phyloP scores from a whole-genome alignment of 2,888 invertebrate genomes.

The Ligdia adustata region DNA sequence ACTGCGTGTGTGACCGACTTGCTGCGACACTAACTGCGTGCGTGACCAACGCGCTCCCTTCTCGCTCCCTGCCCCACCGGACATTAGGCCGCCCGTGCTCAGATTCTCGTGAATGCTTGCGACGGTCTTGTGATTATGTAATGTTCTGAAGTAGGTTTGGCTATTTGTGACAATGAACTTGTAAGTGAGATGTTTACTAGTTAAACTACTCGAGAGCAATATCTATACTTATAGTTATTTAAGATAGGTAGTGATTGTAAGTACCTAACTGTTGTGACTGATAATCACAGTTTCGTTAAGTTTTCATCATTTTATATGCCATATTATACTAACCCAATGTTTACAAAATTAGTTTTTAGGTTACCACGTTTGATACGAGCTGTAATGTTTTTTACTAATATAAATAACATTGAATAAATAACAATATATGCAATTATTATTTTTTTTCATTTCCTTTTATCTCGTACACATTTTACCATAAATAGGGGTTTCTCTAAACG shows the following conservation, averaged over 20 bases:
- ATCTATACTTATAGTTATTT: not conserved
- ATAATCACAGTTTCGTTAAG: slow-evolving; percentile 19
- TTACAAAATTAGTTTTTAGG: slow-evolving; percentile 1
- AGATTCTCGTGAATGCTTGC: no score
- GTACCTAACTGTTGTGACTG: no score
- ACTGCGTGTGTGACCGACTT: not conserved
- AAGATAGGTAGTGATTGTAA: not conserved
- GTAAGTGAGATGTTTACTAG: no score
- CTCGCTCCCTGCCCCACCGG: not conserved
- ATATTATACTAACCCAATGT: not conserved
- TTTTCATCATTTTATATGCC: slow-evolving; percentile 8
- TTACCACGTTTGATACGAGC: slow-evolving; percentile 16
- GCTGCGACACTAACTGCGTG: no score
- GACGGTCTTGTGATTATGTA: no score
- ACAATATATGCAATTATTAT: not conserved
- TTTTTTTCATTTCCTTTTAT: no score
- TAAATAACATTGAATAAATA: not conserved
- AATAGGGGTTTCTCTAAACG: no score
- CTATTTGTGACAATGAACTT: no score
- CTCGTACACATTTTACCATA: no score
- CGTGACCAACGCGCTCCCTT: no score
- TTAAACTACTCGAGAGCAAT: not conserved
- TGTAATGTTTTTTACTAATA: not conserved
- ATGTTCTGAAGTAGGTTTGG: no score
- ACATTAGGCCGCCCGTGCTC: no score